Evolutionary conservation across 37 sponge, comb jelly and placozoan genomes (phyloP).

Genomic region (Aphrocallistes beatrix): DNA sequence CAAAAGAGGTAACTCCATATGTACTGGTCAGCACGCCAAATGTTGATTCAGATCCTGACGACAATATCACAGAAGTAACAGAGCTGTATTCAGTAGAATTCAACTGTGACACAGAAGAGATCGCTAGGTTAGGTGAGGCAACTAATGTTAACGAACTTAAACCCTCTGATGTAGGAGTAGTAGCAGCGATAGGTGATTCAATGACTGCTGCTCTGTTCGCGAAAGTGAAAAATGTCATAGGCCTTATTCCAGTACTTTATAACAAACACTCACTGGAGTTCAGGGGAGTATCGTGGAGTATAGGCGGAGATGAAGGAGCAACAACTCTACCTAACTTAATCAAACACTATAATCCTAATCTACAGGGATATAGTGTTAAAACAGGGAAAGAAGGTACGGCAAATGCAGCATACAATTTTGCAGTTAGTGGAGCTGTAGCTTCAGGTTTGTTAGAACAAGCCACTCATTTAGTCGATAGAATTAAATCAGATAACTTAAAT

Average conservation of each 20-base stretch:
- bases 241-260: not conserved
- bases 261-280: not conserved
- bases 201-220: slow-evolving; percentile 19
- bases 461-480: not conserved
- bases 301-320: slow-evolving; percentile 38
- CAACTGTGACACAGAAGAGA: not conserved
- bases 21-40: not conserved
- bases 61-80: not conserved
- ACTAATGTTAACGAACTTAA: not conserved
- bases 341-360: slow-evolving; percentile 34
- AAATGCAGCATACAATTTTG: slow-evolving; percentile 26
- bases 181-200: slow-evolving; percentile 27
- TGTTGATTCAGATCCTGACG: not conserved
- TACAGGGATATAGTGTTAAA: slow-evolving; percentile 28
- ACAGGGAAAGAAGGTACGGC: slow-evolving; percentile 13
- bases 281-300: slow-evolving; percentile 29
- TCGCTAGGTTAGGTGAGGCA: not conserved
- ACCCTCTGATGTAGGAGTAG: slow-evolving; percentile 18
- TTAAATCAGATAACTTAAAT: not conserved
- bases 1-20: no score
- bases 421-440: slow-evolving; percentile 40
- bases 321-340: slow-evolving; percentile 48
- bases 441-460: not conserved
- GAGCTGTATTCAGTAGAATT: not conserved
- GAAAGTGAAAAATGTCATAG: slow-evolving; percentile 1